Conservation (phyloP, 2,888 invertebrate species). For the Drosophila birchii region DNA sequence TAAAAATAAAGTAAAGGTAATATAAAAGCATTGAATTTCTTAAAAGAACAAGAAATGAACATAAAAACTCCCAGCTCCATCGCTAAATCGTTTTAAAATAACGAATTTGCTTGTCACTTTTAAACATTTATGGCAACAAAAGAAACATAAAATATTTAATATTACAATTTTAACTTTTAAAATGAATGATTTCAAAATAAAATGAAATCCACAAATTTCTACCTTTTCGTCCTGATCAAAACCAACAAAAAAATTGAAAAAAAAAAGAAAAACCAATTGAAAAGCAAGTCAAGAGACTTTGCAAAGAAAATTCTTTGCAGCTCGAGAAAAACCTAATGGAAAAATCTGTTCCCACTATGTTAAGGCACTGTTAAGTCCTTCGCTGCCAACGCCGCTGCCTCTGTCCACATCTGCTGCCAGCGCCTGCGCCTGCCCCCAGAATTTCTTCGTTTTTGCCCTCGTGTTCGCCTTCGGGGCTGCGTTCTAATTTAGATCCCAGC, state of each 20-base stretch:
- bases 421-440: slow-evolving; percentile 55
- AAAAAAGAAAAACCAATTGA: slow-evolving; percentile 18
- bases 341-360: slow-evolving; percentile 66
- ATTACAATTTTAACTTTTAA: too few species aligned
- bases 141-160: background rate
- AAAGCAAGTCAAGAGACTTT: slow-evolving; percentile 36
- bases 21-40: too few species aligned
- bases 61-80: too few species aligned
- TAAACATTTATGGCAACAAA: background rate
- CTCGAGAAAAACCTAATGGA: background rate
- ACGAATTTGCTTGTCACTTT: too few species aligned
- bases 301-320: slow-evolving; percentile 28
- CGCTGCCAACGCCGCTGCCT: slow-evolving; percentile 44
- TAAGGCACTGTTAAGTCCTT: slow-evolving; percentile 19
- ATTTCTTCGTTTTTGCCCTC: slow-evolving; percentile 12
- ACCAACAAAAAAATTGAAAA: slow-evolving; percentile 61
- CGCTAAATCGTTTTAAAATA: too few species aligned
- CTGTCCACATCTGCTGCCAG: slow-evolving; percentile 27
- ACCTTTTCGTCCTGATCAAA: slow-evolving; percentile 30
- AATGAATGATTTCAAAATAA: background rate
- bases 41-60: too few species aligned
- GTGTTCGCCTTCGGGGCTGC: slow-evolving; percentile 5
- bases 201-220: background rate
- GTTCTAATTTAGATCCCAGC: slow-evolving; percentile 19
- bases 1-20: too few species aligned